phyloP scores from a whole-genome alignment of 2,888 invertebrate genomes.

The Drosophila antonietae region DNA sequence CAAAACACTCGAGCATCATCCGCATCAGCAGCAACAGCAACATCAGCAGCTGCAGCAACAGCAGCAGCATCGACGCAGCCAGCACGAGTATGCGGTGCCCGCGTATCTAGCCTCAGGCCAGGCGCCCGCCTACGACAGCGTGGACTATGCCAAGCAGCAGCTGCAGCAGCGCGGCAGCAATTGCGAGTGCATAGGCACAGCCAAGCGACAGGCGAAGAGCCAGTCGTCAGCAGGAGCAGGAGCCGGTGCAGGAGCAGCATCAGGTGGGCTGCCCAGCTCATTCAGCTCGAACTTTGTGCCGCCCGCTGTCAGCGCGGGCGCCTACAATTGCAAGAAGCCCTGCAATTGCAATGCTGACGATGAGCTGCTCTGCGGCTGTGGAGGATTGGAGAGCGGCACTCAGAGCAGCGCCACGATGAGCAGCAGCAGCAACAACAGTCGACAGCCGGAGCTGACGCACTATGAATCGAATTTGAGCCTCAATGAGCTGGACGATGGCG shows the following conservation, averaged over 20 bases:
- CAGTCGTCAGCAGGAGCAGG: conserved; percentile 16
- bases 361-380: conserved; percentile 72
- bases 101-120: conserved; percentile 69
- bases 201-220: conserved; percentile 50
- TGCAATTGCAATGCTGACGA: conserved; percentile 77
- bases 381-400: conserved; percentile 70
- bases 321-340: conserved; percentile 82
- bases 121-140: conserved; percentile 77
- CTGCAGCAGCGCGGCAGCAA: conserved; percentile 51
- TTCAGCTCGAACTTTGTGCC: conserved; percentile 83
- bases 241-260: conserved; percentile 1
- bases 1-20: conserved; percentile 81
- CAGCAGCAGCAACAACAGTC: conserved; percentile 77
- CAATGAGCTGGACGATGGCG: conserved; percentile 73
- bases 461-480: conserved; percentile 83
- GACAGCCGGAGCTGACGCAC: conserved; percentile 76
- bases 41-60: conserved; percentile 50
- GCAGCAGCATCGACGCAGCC: conserved; percentile 72
- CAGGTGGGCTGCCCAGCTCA: conserved; percentile 70
- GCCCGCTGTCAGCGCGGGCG: conserved; percentile 50
- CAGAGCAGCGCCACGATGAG: conserved; percentile 82
- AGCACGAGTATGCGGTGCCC: conserved; percentile 84
- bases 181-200: conserved; percentile 77
- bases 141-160: conserved; percentile 79
- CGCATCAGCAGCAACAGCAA: conserved; percentile 57